These are phyloP conservation scores for Battus philenor DNA, from an alignment of 1,140 invertebrate species.

Conservation along the genomic window DNA sequence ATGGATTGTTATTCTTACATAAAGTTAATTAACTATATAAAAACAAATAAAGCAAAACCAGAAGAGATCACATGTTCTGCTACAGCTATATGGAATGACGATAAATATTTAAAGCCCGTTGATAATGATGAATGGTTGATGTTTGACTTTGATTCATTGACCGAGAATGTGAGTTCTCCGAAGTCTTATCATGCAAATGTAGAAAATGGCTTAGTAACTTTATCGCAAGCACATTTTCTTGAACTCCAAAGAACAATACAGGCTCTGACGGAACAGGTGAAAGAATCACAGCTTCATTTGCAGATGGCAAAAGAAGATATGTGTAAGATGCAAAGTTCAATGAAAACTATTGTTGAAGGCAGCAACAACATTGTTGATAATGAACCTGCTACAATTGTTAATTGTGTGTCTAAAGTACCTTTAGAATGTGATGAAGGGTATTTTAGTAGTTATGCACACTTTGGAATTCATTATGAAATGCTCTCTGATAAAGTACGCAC, in stretches of 20 bases:
- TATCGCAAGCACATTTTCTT: conserved; percentile 79
- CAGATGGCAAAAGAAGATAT: conserved; percentile 80
- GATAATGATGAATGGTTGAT: conserved; percentile 90
- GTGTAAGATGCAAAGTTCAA: conserved; percentile 79
- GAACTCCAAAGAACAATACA: conserved; percentile 80
- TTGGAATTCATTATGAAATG: conserved; percentile 98
- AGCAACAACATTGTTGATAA: conserved; percentile 28
- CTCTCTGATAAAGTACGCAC: conserved; percentile 94
- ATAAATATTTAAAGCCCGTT: conserved; percentile 88
- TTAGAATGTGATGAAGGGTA: conserved; percentile 84
- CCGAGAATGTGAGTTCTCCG: conserved; percentile 50
- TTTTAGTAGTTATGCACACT: conserved; percentile 97
- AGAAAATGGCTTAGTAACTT: conserved; percentile 79
- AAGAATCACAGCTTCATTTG: conserved; percentile 75
- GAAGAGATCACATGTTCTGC: conserved; percentile 73
- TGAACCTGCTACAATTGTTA: conserved; percentile 46
- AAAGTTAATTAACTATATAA: conserved; percentile 92
- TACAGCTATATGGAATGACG: conserved; percentile 81
- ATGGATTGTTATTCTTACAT: conserved; percentile 92
- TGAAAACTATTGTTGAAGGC: conserved; percentile 78
- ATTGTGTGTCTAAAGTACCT: conserved; percentile 72
- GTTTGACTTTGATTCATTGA: conserved; percentile 78
- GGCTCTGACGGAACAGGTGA: conserved; percentile 72
- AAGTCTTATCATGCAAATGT: conserved; percentile 74
- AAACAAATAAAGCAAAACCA: conserved; percentile 78